Evolutionary conservation across 2,888 invertebrate genomes (phyloP), one percentile per base, ranked within the genome.

Genomic region (Heliconius aoede): DNA sequence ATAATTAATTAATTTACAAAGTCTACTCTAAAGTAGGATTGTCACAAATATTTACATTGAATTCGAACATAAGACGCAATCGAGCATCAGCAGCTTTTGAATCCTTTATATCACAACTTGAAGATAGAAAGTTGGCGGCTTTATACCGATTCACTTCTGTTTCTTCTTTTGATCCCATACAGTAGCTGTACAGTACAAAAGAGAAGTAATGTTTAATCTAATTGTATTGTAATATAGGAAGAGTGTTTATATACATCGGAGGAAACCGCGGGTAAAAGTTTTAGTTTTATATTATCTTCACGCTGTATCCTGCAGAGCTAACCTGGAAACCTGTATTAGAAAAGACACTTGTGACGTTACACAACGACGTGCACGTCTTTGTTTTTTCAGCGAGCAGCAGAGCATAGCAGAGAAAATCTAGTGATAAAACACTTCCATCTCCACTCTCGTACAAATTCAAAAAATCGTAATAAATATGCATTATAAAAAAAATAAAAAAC

Each of bases 51-150:
- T 64, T 64, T 64, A 64, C 64, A 64, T 64, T 64, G n/a, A 64
- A 64, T 64, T 64, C 13, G n/a, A 64, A 64, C 32, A 64, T 32
- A 64, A 32, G 32, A 64, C 32, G 64, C 64, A 32, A 64, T 64
- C 32, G 32, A 64, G 64, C 64, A 64, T 64, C 64, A n/a, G n/a
- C 32, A 64, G 64, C 64, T 64, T 64, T 64, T 64, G 64, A 64
- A 64, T 32, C 30, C 32, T 64, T 64, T 64, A 32, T 64, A 64
- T 64, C 32, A n/a, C 64, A 64, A 32, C 32, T 64, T 64, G 64
- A n/a, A 64, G 64, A 64, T 32, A 32, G 64, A 64, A 64, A 64
- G 64, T 32, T 64, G 64, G 64, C 32, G 64, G 64, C 64, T 64
- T 64, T 64, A 32, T 64, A 64, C 30, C 32, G 64, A 32, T 30